Evolutionary conservation across 2,113 vertebrate species (phyloP), one percentile per base, ranked within the genome.

Genomic region (Ia io): DNA sequence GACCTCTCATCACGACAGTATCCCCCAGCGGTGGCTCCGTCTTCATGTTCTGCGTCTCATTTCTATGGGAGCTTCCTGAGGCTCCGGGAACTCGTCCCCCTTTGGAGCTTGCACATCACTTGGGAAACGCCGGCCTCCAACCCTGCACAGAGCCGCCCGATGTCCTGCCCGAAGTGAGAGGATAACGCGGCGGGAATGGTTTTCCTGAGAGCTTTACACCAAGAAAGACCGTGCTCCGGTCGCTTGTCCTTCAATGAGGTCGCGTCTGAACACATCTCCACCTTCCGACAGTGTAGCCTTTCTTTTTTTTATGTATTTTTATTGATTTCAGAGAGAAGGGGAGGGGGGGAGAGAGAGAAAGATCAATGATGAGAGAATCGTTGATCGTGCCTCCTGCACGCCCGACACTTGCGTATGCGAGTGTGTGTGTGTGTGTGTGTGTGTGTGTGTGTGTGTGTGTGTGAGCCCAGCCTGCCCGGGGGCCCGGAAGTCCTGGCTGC

Each of bases 221-320:
- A 23, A 17, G 1, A 11, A 7, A 11, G 32, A 40, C 12, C n/a
- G n/a, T n/a, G n/a, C n/a, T n/a, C n/a, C n/a, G n/a, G n/a, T n/a
- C n/a, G n/a, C n/a, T n/a, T n/a, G n/a, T n/a, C n/a, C 56, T 49
- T 30, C 28, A 10, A 30, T 35, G 28, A 56, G 25, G 5, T 23
- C 44, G n/a, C n/a, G n/a, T n/a, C n/a, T n/a, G n/a, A n/a, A n/a
- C n/a, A n/a, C n/a, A n/a, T n/a, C n/a, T n/a, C n/a, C n/a, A 8
- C 25, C 1, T 25, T 28, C 61, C 30, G 6, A 4, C 22, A 0
- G 37, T 11, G 13, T 22, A 0, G 20, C 17, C 11, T 37, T 23
- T 6, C 9, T 16, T 82, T 3, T 3, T 49, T 49, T 5, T 5
- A 49, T 49, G 14, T 16, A 4, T 5, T 49, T 49, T 49, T 49